Conservation (phyloP, 2,888 invertebrate genomes). For the Schizaphis graminum region DNA sequence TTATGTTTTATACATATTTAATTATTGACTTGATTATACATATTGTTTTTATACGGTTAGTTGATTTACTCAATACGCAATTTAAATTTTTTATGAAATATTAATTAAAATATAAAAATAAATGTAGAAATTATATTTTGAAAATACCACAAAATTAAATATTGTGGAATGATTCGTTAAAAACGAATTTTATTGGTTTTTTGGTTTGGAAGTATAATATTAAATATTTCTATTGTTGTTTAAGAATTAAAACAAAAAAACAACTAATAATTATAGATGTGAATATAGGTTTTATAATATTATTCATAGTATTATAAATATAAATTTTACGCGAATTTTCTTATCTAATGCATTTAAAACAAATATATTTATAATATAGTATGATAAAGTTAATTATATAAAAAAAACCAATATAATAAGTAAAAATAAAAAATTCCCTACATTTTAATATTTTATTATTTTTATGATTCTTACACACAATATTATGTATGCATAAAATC, state of each 20-base stretch:
- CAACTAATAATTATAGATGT: neutral
- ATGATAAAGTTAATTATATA: neutral
- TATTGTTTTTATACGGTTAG: neutral
- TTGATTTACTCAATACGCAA: neutral
- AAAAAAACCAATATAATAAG: neutral
- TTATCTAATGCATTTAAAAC: neutral
- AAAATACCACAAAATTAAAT: neutral
- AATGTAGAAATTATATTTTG: too few species aligned
- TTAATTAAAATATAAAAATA: neutral
- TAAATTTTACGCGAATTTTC: neutral
- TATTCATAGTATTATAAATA: neutral
- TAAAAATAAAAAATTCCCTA: neutral
- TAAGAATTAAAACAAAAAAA: neutral
- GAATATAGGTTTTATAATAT: neutral
- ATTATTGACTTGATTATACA: neutral
- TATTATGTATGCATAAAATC: too few species aligned
- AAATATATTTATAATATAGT: neutral
- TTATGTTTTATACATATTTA: neutral
- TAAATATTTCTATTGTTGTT: neutral
- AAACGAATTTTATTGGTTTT: neutral
- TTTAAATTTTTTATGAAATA: neutral
- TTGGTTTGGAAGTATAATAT: neutral
- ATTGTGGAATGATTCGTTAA: neutral
- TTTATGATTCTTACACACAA: too few species aligned
- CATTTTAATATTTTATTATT: too few species aligned